phyloP scores from a whole-genome alignment of 2,113 vertebrate genomes.

The Tragelaphus scriptus region DNA sequence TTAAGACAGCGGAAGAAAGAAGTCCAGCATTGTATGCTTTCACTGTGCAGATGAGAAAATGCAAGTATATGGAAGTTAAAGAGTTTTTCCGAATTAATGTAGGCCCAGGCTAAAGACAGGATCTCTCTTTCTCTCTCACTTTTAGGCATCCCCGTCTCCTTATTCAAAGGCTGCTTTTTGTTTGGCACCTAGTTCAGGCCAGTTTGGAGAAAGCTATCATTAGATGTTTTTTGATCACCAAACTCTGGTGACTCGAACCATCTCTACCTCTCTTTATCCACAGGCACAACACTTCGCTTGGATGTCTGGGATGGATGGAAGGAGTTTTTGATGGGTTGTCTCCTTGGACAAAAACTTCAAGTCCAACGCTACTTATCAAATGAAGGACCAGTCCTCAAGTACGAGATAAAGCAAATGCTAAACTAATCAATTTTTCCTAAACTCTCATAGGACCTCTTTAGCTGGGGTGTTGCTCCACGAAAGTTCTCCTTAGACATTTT shows the following conservation, averaged over 20 bases:
- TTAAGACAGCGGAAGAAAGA: background rate
- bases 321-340: conserved; percentile 78
- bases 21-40: background rate
- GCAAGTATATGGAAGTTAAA: background rate
- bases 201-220: background rate
- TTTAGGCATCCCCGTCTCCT: background rate
- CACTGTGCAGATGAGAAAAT: background rate
- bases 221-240: background rate
- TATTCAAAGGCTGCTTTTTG: background rate
- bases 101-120: background rate
- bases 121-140: background rate
- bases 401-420: background rate
- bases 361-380: conserved; percentile 78
- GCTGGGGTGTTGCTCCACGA: background rate
- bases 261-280: background rate
- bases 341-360: conserved; percentile 74
- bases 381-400: conserved; percentile 76
- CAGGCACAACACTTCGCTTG: conserved; percentile 77
- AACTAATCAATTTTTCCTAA: background rate
- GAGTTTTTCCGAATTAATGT: background rate
- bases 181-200: background rate
- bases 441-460: background rate
- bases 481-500: background rate
- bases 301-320: conserved; percentile 85
- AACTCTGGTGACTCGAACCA: background rate